A percentile compares a stretch with the other conserved stretches of the same genome.
Conservation (phyloP, 1,140 invertebrate species). For the Drosophila carrolli region DNA sequence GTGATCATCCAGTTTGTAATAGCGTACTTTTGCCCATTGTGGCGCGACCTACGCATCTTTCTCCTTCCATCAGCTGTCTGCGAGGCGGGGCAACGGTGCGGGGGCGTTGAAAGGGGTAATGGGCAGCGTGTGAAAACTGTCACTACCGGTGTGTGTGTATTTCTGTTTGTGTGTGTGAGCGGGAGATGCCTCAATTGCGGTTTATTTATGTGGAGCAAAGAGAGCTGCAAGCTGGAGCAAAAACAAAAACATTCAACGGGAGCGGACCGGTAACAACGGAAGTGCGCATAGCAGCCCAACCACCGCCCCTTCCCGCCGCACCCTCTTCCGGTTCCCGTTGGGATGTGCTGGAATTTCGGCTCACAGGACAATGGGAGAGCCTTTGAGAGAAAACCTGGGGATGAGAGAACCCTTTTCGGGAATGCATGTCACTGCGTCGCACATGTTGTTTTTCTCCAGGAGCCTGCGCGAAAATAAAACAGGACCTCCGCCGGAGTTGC, state of each 20-base stretch:
- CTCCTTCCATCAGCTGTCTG: conserved; percentile 4
- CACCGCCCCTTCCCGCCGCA: background rate
- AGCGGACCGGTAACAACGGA: conserved; percentile 19
- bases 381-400: background rate
- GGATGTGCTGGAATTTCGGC: conserved; percentile 28
- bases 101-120: conserved; percentile 12
- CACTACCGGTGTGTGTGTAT: conserved; percentile 23
- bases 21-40: background rate
- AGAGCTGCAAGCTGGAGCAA: conserved; percentile 4
- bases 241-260: conserved; percentile 16
- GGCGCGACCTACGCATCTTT: conserved; percentile 4
- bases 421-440: conserved; percentile 16
- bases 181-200: conserved; percentile 37
- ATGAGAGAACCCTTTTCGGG: conserved; percentile 1
- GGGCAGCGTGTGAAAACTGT: conserved; percentile 46
- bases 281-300: conserved; percentile 14
- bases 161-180: background rate
- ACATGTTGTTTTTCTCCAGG: background rate
- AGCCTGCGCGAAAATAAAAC: conserved; percentile 10
- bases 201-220: conserved; percentile 24
- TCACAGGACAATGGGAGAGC: conserved; percentile 5
- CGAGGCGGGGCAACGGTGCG: background rate
- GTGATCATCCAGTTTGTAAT: background rate
- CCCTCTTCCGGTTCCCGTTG: background rate
- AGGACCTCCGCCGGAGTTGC: background rate